A percentile compares a stretch with the other conserved stretches of the same genome.
phyloP scores from a whole-genome alignment of 2,113 vertebrate genomes.

The Mesitornis unicolor region DNA sequence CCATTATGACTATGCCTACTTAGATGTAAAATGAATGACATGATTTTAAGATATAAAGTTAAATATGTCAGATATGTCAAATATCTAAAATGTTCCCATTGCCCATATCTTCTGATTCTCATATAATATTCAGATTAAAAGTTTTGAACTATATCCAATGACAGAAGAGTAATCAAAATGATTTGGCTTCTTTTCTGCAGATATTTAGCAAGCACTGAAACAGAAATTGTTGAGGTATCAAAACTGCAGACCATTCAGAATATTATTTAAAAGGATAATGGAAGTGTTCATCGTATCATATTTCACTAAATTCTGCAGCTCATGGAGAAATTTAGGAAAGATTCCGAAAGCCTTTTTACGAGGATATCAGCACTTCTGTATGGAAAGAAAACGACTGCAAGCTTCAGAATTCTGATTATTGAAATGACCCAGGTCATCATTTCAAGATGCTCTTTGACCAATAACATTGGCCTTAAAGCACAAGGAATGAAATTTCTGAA shows the following conservation, averaged over 20 bases:
- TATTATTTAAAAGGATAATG: not conserved
- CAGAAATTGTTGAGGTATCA: not conserved
- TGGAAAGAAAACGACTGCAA: not conserved
- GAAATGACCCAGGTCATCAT: not conserved
- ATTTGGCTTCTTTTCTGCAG: not conserved
- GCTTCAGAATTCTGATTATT: not conserved
- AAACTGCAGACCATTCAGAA: not conserved
- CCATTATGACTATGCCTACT: accelerated
- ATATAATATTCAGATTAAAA: not conserved
- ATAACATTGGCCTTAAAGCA: not conserved
- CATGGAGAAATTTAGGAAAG: not conserved
- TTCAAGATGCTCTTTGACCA: not conserved
- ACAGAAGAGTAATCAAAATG: not conserved
- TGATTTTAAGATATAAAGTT: not conserved
- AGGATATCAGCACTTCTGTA: not conserved
- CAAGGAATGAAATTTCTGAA: not conserved
- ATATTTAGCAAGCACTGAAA: not conserved
- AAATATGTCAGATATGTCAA: not conserved
- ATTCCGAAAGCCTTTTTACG: not conserved
- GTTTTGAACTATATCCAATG: not conserved
- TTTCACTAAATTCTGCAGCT: not conserved
- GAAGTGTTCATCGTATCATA: not conserved
- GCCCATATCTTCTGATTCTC: not conserved
- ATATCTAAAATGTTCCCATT: not conserved
- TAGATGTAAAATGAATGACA: not conserved